phyloP scores from a whole-genome alignment of 2,797 vertebrate species.

The Sebastes oblongus region DNA sequence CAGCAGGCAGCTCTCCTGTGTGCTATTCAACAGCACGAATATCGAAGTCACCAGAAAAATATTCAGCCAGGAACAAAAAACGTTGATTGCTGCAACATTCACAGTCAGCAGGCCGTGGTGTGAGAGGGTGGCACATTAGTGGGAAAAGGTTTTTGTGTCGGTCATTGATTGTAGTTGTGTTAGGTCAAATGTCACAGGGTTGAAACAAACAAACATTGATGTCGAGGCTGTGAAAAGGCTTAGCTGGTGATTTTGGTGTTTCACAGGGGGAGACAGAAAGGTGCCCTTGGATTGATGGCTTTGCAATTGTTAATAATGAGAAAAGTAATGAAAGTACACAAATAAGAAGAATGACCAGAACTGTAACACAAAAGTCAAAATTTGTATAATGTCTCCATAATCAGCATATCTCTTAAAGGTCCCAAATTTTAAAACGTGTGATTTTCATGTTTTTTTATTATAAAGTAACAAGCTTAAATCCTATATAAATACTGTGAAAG shows the following conservation, averaged over 20 bases:
- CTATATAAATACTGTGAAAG: no score
- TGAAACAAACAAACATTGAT: conserved; percentile 51
- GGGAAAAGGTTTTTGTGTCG: conserved; percentile 36
- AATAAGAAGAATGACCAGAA: neutral
- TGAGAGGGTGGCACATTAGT: conserved; percentile 19
- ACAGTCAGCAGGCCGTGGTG: conserved; percentile 40
- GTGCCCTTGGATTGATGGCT: neutral
- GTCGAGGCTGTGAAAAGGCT: conserved; percentile 48
- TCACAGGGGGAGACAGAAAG: neutral
- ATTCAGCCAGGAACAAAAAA: conserved; percentile 37
- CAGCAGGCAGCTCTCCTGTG: conserved; percentile 24
- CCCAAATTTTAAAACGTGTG: no score
- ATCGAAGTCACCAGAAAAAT: conserved; percentile 72
- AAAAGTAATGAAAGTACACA: neutral
- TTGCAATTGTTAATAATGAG: neutral
- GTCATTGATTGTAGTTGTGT: conserved; percentile 45
- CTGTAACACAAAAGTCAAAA: neutral
- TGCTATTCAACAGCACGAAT: conserved; percentile 63
- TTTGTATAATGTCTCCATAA: neutral
- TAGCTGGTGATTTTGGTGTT: conserved; percentile 41
- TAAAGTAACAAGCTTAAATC: no score
- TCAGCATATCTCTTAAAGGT: no score
- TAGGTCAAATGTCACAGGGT: conserved; percentile 54
- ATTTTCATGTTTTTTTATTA: no score
- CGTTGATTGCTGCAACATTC: conserved; percentile 55